Percentiles rank a stretch among this genome's conserved stretches.
Evolutionary conservation across 1,140 invertebrate species (phyloP).

Genomic region (Drosophila nigrodunni): DNA sequence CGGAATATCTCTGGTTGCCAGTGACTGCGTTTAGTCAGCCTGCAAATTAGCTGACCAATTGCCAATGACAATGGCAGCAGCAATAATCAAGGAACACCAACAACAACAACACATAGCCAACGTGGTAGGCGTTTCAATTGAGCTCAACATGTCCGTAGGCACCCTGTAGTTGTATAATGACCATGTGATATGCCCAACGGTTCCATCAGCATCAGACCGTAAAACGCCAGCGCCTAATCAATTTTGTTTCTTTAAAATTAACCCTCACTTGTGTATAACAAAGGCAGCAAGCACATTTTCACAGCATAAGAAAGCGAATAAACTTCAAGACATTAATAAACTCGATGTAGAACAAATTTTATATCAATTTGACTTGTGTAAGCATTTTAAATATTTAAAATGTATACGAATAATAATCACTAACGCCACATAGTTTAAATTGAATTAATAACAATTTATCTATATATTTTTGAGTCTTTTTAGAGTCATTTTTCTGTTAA

Average conservation of each 20-base stretch:
- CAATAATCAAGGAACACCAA: background rate
- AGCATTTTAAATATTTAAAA: no score
- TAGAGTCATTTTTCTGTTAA: no score
- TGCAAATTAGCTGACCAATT: conserved; percentile 77
- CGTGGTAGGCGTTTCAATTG: conserved; percentile 13
- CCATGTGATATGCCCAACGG: conserved; percentile 16
- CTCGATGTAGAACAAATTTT: no score
- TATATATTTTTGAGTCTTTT: no score
- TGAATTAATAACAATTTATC: no score
- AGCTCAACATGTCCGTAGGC: background rate
- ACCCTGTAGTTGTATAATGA: conserved; percentile 10
- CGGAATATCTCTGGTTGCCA: conserved; percentile 15
- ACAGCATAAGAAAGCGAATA: no score
- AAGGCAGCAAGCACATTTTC: no score
- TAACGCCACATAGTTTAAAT: no score
- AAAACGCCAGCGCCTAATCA: conserved; percentile 7
- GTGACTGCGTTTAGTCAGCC: conserved; percentile 55
- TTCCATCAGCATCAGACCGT: conserved; percentile 7
- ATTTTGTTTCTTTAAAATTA: background rate
- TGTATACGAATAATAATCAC: no score
- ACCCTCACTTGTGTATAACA: no score
- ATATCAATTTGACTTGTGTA: no score
- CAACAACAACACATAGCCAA: conserved; percentile 8
- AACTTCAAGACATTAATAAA: no score
- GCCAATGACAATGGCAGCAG: conserved; percentile 54